These are phyloP conservation scores for Andinoacara biseriatus DNA, from an alignment of 2,113 vertebrate species.

Conservation along the genomic window DNA sequence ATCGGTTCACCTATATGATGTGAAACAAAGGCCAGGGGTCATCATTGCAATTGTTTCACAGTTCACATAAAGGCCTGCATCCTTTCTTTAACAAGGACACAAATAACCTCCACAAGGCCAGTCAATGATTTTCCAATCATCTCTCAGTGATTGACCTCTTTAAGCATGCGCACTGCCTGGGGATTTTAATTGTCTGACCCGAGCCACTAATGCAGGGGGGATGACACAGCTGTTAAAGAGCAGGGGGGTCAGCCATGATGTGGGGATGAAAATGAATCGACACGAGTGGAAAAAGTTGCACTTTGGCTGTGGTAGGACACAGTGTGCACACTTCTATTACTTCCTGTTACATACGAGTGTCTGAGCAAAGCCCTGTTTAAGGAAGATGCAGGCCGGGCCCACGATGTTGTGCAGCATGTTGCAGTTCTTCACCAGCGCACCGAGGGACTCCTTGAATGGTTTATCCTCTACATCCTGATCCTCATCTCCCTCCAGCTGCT, in stretches of 20 bases:
- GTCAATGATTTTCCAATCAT: slow-evolving; percentile 56
- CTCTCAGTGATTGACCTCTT: slow-evolving; percentile 39
- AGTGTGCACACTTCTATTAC: slow-evolving; percentile 47
- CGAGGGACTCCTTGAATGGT: slow-evolving; percentile 53
- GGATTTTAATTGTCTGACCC: slow-evolving; percentile 29
- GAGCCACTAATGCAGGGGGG: slow-evolving; percentile 5
- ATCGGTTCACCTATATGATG: neutral
- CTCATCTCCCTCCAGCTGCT: slow-evolving; percentile 44
- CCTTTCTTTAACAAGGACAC: neutral
- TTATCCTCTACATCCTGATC: slow-evolving; percentile 39
- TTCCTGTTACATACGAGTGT: slow-evolving; percentile 77
- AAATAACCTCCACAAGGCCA: neutral
- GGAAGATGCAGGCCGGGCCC: slow-evolving; percentile 87
- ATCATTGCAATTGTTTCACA: neutral
- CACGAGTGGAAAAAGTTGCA: slow-evolving; percentile 16
- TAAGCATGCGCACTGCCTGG: neutral
- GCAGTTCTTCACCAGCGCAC: slow-evolving; percentile 76
- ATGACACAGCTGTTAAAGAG: slow-evolving; percentile 28
- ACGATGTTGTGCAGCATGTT: slow-evolving; percentile 82
- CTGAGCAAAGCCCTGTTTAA: slow-evolving; percentile 83
- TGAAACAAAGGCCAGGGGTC: neutral
- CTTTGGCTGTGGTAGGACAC: neutral
- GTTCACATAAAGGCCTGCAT: neutral
- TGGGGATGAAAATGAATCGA: slow-evolving; percentile 26
- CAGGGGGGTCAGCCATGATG: slow-evolving; percentile 31